Percentiles rank a stretch among this genome's conserved stretches.
Evolutionary conservation across 2,888 invertebrate species (phyloP).

Genomic region (Lepeophtheirus nordmannii): DNA sequence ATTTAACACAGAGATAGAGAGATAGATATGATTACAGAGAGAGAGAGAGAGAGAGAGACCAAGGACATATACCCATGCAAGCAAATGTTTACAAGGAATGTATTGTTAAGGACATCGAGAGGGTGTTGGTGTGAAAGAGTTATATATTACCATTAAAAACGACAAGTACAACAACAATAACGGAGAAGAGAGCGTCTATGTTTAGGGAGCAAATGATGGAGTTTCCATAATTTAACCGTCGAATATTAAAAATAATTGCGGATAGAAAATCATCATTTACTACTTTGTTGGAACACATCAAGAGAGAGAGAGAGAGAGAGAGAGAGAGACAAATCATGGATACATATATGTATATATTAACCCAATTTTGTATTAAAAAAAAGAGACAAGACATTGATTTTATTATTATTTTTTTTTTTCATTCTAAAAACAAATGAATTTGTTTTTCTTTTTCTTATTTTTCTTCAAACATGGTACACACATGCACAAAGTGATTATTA

Average conservation of each 20-base stretch:
- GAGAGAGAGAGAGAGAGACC: conserved; percentile 25
- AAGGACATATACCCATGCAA: not conserved
- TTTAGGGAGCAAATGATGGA: no score
- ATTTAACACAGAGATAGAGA: conserved; percentile 25
- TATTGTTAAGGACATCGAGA: not conserved
- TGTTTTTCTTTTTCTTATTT: not conserved
- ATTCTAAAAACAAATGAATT: not conserved
- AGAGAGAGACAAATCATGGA: no score
- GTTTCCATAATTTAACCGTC: no score
- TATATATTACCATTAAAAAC: not conserved
- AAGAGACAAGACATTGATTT: no score
- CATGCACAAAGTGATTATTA: not conserved
- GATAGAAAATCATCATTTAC: no score
- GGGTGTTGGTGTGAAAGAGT: not conserved
- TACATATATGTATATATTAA: no score
- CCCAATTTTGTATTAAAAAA: no score
- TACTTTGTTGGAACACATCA: no score
- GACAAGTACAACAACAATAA: not conserved
- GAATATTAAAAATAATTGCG: no score
- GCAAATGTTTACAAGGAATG: not conserved
- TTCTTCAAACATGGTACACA: not conserved
- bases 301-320: no score
- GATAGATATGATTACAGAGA: conserved; percentile 26
- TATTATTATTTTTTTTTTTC: not conserved
- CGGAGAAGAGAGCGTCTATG: no score